phyloP scores from a whole-genome alignment of 1,140 invertebrate species.

The Parasteatoda tepidariorum region DNA sequence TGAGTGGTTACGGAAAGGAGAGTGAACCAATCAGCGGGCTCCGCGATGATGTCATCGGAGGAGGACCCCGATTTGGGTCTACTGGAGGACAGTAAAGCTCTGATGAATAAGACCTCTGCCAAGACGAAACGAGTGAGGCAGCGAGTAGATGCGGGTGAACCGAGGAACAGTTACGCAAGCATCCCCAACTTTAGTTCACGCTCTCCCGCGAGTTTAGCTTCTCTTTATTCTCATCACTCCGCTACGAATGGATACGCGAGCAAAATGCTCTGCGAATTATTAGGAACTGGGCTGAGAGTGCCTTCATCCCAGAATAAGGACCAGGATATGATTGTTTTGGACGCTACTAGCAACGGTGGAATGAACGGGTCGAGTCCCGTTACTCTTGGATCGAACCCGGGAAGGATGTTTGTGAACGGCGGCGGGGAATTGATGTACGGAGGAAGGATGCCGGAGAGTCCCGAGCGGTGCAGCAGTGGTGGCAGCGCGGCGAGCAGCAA shows the following conservation, averaged over 20 bases:
- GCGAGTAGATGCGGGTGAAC: slow-evolving; percentile 93
- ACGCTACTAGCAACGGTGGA: background rate
- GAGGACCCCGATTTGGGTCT: slow-evolving; percentile 78
- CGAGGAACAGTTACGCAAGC: slow-evolving; percentile 90
- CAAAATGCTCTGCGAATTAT: slow-evolving; percentile 61
- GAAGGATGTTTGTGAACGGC: slow-evolving; percentile 27
- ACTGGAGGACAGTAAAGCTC: slow-evolving; percentile 5
- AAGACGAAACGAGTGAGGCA: slow-evolving; percentile 91
- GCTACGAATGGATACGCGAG: slow-evolving; percentile 68
- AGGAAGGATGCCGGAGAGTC: background rate
- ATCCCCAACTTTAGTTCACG: slow-evolving; percentile 84
- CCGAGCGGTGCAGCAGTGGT: slow-evolving; percentile 42
- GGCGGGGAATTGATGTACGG: background rate
- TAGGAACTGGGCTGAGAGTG: background rate
- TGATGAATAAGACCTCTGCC: slow-evolving; percentile 73
- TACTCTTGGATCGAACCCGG: background rate
- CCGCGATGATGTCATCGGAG: slow-evolving; percentile 95
- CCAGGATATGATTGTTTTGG: slow-evolving; percentile 26
- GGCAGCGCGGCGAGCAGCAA: slow-evolving; percentile 63
- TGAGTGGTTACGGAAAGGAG: background rate
- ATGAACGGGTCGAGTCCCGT: background rate
- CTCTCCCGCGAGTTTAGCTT: slow-evolving; percentile 73
- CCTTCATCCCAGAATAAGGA: background rate
- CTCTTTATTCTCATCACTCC: slow-evolving; percentile 68
- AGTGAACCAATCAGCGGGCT: slow-evolving; percentile 75